Evolutionary conservation across 2,888 invertebrate genomes (phyloP), one percentile per base, ranked within the genome.

Genomic region (Drosophila rellima): DNA sequence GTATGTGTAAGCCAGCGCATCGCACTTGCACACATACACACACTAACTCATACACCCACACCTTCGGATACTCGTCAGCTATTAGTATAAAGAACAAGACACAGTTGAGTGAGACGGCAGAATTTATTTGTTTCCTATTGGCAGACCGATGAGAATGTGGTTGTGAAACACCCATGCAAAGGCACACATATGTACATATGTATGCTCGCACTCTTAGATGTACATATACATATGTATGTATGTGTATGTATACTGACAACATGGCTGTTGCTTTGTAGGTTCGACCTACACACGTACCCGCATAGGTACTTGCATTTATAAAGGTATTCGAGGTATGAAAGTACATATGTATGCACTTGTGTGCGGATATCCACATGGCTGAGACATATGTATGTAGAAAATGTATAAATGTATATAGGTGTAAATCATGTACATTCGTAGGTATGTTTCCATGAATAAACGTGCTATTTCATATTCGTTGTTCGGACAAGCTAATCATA

Each of bases 21-120:
- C 2, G 7, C 37, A 15, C 15, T 15, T 8, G 7, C 15, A 37
- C 3, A 8, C 15, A 15, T 8, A 15, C 29, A 10, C 10, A 6
- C 7, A 20, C 10, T 6, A 6, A 18, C 10, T 17, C 10, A 8
- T 3, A 17, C 13, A 17, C 18, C 23, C 15, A 51, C 10, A 31
- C 31, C 23, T n/a, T 37, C 6, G 5, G 37, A 29, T 26, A 29
- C 29, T 15, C 45, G 26, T 17, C 10, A 15, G 29, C 45, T 29
- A 17, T 29, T 15, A 47, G 10, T 52, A 39, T 18, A 29, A 35
- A 39, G 20, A 68, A 52, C 45, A 63, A 60, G 59, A 37, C 33
- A 26, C 23, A 72, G 73, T 73, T 69, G 55, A 73, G 67, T 44
- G 71, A 74, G 71, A 74, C 37, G 31, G 56, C 67, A 57, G 20